Percentiles rank a stretch among this genome's conserved stretches.
These are phyloP conservation scores for Automeris io DNA, from an alignment of 2,888 invertebrate species.

Conservation along the genomic window DNA sequence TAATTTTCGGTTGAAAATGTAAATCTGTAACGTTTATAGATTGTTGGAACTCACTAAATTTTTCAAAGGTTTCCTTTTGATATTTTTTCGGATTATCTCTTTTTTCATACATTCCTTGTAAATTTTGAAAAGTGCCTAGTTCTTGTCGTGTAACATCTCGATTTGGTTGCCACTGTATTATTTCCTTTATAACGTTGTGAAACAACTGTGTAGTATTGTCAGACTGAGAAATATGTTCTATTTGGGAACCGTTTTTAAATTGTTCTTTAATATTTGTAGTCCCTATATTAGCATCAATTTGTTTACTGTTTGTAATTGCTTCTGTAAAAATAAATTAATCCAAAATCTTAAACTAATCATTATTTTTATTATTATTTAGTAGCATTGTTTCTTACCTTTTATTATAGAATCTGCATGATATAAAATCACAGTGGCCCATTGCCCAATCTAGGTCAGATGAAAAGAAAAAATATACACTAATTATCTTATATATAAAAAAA, in stretches of 20 bases:
- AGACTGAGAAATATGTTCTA: conserved; percentile 13
- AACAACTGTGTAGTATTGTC: conserved; percentile 33
- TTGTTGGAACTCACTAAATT: neutral
- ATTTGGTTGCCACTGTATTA: conserved; percentile 26
- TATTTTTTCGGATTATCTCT: neutral
- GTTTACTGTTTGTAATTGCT: neutral
- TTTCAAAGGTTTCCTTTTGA: neutral
- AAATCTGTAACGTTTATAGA: neutral
- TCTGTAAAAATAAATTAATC: conserved; percentile 1
- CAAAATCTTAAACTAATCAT: neutral
- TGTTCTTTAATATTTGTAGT: neutral
- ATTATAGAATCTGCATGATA: conserved; percentile 1
- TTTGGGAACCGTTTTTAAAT: neutral
- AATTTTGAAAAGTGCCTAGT: neutral
- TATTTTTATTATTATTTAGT: neutral
- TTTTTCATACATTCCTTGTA: conserved; percentile 10
- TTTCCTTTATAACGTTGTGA: conserved; percentile 43
- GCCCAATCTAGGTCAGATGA: conserved; percentile 3
- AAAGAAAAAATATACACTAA: too few species aligned
- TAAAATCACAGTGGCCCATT: conserved; percentile 9
- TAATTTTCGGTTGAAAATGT: neutral
- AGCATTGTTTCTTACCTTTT: conserved; percentile 2
- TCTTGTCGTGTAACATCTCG: conserved; percentile 10
- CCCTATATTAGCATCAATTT: neutral
- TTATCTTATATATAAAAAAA: neutral